Evolutionary conservation across 1,140 invertebrate species (phyloP).

Genomic region (Thaumatotibia leucotreta): DNA sequence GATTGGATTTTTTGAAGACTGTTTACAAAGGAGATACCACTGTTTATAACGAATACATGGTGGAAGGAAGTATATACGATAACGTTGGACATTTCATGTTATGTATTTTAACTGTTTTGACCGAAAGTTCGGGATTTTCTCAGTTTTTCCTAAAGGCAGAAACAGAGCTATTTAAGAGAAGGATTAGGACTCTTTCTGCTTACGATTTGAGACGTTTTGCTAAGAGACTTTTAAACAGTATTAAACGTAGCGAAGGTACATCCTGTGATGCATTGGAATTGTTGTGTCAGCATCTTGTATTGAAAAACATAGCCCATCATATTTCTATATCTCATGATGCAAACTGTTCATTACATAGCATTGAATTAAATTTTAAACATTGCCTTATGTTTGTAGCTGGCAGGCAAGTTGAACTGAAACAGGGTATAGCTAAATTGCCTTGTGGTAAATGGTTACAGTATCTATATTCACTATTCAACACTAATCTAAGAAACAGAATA

Average conservation of each 20-base stretch:
- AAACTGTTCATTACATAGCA: conserved; percentile 38
- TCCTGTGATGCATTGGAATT: conserved; percentile 34
- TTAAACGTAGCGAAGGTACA: conserved; percentile 40
- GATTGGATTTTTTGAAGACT: conserved; percentile 43
- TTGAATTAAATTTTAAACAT: conserved; percentile 73
- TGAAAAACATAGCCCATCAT: conserved; percentile 55
- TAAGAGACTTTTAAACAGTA: conserved; percentile 54
- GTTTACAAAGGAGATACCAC: conserved; percentile 43
- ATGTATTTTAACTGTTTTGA: conserved; percentile 61
- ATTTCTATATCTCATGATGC: conserved; percentile 35
- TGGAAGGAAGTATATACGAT: conserved; percentile 78
- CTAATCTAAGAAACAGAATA: conserved; percentile 65
- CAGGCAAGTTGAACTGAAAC: conserved; percentile 70
- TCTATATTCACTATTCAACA: conserved; percentile 71
- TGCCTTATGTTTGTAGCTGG: conserved; percentile 73
- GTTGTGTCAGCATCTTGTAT: conserved; percentile 47
- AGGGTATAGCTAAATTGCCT: conserved; percentile 71
- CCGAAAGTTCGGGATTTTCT: conserved; percentile 37
- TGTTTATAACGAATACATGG: conserved; percentile 71
- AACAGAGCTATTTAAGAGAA: conserved; percentile 44
- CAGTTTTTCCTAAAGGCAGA: conserved; percentile 46
- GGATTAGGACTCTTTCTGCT: conserved; percentile 41
- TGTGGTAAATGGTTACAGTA: conserved; percentile 78
- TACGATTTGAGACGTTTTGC: conserved; percentile 56
- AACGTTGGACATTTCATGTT: conserved; percentile 78